phyloP scores from a whole-genome alignment of 2,113 vertebrate genomes.

The Donacobius atricapilla region DNA sequence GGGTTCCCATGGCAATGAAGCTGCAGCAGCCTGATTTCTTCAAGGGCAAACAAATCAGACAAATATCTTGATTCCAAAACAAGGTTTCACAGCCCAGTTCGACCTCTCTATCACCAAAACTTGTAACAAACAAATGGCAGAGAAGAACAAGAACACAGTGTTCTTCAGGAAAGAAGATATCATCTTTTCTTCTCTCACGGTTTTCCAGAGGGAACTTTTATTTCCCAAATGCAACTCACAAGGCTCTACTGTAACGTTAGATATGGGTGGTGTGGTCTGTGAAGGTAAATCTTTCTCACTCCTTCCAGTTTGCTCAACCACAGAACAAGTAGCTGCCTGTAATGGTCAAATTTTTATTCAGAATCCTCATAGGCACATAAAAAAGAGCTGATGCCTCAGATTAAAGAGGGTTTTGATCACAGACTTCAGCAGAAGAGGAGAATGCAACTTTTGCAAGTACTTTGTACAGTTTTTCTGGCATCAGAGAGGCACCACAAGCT shows the following conservation, averaged over 20 bases:
- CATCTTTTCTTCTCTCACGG: background rate
- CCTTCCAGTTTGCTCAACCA: background rate
- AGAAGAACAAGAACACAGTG: background rate
- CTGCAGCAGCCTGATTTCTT: conserved; percentile 43
- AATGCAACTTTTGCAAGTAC: background rate
- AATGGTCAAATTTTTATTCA: background rate
- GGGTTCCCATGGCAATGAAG: conserved; percentile 66
- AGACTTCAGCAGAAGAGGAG: background rate
- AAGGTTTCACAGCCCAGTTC: background rate
- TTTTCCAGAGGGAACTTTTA: background rate
- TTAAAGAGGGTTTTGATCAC: background rate
- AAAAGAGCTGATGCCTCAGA: background rate
- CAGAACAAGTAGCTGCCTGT: background rate
- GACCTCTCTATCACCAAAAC: background rate
- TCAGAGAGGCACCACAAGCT: background rate
- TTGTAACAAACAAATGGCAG: background rate
- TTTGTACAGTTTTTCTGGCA: background rate
- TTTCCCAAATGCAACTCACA: background rate
- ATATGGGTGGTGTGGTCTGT: background rate
- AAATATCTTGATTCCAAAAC: background rate
- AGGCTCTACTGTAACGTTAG: background rate
- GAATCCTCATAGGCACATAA: background rate
- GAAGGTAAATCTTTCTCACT: background rate
- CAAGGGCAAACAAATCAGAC: conserved; percentile 37
- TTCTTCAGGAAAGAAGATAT: background rate